Percentiles rank a stretch among this genome's conserved stretches.
Conservation (phyloP, 1,140 invertebrate species). For the Anadara kagoshimensis region DNA sequence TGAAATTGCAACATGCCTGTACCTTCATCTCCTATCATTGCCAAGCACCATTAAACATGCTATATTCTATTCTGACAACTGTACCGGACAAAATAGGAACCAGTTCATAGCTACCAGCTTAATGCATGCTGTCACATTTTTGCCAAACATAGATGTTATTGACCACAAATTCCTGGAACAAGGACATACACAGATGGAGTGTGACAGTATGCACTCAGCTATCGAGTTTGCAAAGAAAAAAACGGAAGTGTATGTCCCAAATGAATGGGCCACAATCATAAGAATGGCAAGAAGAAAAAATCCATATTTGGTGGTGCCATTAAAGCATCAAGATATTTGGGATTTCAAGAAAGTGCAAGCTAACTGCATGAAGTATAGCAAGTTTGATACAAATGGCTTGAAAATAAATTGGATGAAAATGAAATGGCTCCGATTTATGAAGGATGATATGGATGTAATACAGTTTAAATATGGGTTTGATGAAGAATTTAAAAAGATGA, state of each 20-base stretch:
- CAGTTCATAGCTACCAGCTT: too few relatives aligned
- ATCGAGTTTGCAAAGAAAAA: constrained; percentile 52
- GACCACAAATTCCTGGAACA: constrained; percentile 15
- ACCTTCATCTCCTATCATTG: constrained; percentile 15
- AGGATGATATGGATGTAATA: not conserved
- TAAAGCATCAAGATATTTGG: constrained; percentile 28
- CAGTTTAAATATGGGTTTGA: not conserved
- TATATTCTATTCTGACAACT: constrained; percentile 14
- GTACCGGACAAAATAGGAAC: too few relatives aligned
- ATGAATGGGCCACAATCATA: constrained; percentile 34
- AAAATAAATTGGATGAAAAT: not conserved
- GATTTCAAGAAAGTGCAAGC: constrained; percentile 27
- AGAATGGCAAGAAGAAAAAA: constrained; percentile 24
- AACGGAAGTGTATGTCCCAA: constrained; percentile 26
- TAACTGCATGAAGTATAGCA: not conserved
- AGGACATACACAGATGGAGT: constrained; percentile 2
- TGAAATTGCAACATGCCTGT: constrained; percentile 26
- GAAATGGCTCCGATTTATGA: constrained; percentile 2
- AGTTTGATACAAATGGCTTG: not conserved
- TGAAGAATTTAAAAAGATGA: constrained; percentile 3
- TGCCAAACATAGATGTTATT: too few relatives aligned
- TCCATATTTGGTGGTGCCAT: constrained; percentile 20
- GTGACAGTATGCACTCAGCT: constrained; percentile 41
- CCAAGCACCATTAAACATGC: constrained; percentile 4
- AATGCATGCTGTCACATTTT: too few relatives aligned